Evolutionary conservation across 2,888 invertebrate genomes (phyloP).

Genomic region (Hirtodrosophila duncani): DNA sequence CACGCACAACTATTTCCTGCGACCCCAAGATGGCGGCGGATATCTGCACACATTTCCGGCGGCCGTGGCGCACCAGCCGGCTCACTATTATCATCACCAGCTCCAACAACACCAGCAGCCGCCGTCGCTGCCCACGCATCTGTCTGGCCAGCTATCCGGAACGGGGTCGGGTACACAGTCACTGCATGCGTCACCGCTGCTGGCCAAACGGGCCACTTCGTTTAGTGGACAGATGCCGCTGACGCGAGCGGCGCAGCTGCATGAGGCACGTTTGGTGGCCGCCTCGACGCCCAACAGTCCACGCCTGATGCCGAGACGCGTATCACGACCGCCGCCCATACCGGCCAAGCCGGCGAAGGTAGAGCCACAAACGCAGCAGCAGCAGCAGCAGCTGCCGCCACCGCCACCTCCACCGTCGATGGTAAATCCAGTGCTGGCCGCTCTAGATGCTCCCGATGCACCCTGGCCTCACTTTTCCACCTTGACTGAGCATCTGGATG

Average conservation of each 20-base stretch:
- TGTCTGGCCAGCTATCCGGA: constrained; percentile 37
- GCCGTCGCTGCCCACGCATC: constrained; percentile 43
- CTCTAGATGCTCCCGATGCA: constrained; percentile 75
- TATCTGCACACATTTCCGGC: constrained; percentile 76
- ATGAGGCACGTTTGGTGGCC: constrained; percentile 32
- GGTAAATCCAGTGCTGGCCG: constrained; percentile 64
- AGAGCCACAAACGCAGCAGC: constrained; percentile 26
- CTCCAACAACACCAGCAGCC: constrained; percentile 48
- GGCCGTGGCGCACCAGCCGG: constrained; percentile 61
- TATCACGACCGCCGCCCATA: constrained; percentile 78
- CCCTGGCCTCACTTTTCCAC: constrained; percentile 77
- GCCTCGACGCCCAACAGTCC: constrained; percentile 86
- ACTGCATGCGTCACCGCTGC: constrained; percentile 73
- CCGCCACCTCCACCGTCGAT: not conserved
- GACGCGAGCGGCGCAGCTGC: constrained; percentile 50
- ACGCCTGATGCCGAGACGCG: constrained; percentile 82
- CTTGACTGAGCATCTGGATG: constrained; percentile 76
- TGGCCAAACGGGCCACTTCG: constrained; percentile 75
- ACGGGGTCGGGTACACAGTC: constrained; percentile 58
- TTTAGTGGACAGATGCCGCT: constrained; percentile 76
- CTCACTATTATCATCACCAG: constrained; percentile 44
- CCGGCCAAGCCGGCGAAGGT: constrained; percentile 69
- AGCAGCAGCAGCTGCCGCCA: constrained; percentile 3
- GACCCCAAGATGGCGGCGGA: constrained; percentile 62
- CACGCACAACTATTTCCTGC: constrained; percentile 66